A percentile compares a stretch with the other conserved stretches of the same genome.
phyloP scores from a whole-genome alignment of 2,888 invertebrate species.

The Eupithecia vulgata region DNA sequence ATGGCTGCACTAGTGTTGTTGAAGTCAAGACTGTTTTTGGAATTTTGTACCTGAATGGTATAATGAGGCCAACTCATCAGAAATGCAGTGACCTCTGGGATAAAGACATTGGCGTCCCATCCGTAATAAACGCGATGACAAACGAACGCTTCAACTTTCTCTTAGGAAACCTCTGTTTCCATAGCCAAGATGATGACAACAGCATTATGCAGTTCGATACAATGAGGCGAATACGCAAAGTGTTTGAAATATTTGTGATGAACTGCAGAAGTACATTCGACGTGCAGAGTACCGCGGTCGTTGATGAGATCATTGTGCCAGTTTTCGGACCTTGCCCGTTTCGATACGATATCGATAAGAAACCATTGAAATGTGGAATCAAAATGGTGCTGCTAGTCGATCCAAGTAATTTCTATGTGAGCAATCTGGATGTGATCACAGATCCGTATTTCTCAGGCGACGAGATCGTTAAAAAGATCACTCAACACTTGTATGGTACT shows the following conservation, averaged over 20 bases:
- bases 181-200: constrained; percentile 57
- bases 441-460: constrained; percentile 66
- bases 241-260: constrained; percentile 76
- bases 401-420: constrained; percentile 71
- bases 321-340: constrained; percentile 77
- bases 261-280: constrained; percentile 73
- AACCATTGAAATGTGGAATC: constrained; percentile 67
- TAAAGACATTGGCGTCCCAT: constrained; percentile 62
- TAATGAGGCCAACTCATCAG: constrained; percentile 73
- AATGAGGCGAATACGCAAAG: constrained; percentile 73
- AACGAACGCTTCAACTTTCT: constrained; percentile 71
- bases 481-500: constrained; percentile 69
- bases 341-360: constrained; percentile 70
- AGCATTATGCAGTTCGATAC: constrained; percentile 62
- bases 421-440: constrained; percentile 74
- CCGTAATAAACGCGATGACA: constrained; percentile 67
- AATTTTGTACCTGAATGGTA: constrained; percentile 74
- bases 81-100: constrained; percentile 73
- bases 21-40: constrained; percentile 76
- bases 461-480: constrained; percentile 67
- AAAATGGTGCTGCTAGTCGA: constrained; percentile 74
- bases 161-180: constrained; percentile 69
- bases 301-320: constrained; percentile 76
- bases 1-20: constrained; percentile 54
- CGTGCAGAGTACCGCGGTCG: constrained; percentile 63